Percentiles rank a stretch among this genome's conserved stretches.
phyloP scores from a whole-genome alignment of 1,140 invertebrate genomes.

The Stratiolaelaps scimitus region DNA sequence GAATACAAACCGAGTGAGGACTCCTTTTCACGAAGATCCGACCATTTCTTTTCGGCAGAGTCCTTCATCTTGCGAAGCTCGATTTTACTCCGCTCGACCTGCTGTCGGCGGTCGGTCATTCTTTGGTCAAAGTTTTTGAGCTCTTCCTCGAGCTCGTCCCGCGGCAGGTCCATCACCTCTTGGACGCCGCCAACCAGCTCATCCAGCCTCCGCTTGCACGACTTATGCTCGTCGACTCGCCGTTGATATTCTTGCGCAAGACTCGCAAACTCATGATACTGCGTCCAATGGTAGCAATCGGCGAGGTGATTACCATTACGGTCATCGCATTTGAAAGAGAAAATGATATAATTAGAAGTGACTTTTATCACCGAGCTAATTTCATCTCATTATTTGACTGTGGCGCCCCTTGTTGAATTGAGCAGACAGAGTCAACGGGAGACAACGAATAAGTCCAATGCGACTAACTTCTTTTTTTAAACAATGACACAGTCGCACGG shows the following conservation, averaged over 20 bases:
- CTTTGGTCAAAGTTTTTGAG: slow-evolving; percentile 7
- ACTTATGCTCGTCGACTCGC: slow-evolving; percentile 1
- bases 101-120: not conserved
- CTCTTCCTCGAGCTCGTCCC: slow-evolving; percentile 21
- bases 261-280: not conserved
- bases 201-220: not conserved
- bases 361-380: no score
- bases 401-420: no score
- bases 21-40: slow-evolving; percentile 3
- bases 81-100: slow-evolving; percentile 5
- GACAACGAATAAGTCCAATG: no score
- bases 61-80: not conserved
- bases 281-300: not conserved
- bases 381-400: no score
- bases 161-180: slow-evolving; percentile 7
- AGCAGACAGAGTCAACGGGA: no score
- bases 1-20: not conserved
- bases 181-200: not conserved
- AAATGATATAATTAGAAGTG: no score
- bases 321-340: no score
- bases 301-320: no score
- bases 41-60: slow-evolving; percentile 9
- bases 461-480: no score
- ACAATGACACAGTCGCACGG: no score
- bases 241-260: slow-evolving; percentile 10